These are phyloP conservation scores for Tauraco hartlaubi DNA, from an alignment of 2,797 vertebrate genomes.

Conservation along the genomic window DNA sequence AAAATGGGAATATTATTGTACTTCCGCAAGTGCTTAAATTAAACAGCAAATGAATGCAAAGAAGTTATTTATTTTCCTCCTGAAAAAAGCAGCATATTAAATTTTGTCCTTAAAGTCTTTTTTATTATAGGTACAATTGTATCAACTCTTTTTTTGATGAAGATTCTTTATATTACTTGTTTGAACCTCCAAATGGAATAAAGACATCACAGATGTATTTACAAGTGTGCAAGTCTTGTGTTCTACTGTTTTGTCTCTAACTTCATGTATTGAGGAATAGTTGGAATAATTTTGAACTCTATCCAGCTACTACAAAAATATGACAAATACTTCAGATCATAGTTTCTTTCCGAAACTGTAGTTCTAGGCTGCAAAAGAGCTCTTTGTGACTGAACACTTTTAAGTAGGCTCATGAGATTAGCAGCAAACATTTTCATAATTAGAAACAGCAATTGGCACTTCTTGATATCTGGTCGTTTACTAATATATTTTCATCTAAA, in stretches of 20 bases:
- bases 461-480: conserved; percentile 21
- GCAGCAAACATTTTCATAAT: conserved; percentile 58
- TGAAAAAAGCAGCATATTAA: background rate
- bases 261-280: background rate
- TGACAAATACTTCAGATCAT: background rate
- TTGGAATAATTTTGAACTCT: background rate
- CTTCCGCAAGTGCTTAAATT: background rate
- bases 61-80: background rate
- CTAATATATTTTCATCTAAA: conserved; percentile 46
- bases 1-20: background rate
- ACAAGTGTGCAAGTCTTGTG: background rate
- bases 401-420: conserved; percentile 42
- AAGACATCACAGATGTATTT: background rate
- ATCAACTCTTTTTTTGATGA: background rate
- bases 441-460: conserved; percentile 28
- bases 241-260: background rate
- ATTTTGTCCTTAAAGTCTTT: background rate
- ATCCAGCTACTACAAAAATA: background rate
- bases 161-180: background rate
- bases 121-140: background rate
- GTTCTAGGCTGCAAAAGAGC: background rate
- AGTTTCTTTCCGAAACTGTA: background rate
- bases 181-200: background rate
- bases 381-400: conserved; percentile 15
- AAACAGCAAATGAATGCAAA: background rate